A percentile compares a stretch with the other conserved stretches of the same genome.
These are phyloP conservation scores for Bubalus kerabau DNA, from an alignment of 2,113 vertebrate species.

Conservation along the genomic window DNA sequence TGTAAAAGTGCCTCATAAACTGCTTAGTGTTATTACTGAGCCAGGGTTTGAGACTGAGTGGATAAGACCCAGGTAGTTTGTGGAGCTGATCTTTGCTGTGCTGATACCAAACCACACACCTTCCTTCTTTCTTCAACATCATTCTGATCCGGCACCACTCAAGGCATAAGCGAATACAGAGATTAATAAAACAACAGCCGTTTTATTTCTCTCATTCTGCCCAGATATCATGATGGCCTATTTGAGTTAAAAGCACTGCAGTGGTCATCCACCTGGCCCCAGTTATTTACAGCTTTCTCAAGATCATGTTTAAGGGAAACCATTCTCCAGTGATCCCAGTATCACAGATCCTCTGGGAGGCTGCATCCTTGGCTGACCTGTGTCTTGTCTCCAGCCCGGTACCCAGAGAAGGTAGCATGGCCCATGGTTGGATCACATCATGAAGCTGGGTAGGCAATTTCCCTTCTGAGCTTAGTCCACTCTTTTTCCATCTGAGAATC, in stretches of 20 bases:
- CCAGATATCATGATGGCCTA: background rate
- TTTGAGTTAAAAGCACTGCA: background rate
- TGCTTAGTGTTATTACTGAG: background rate
- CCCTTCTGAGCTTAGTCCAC: background rate
- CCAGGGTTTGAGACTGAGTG: background rate
- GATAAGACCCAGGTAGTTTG: background rate
- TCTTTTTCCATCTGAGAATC: background rate
- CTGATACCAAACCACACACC: background rate
- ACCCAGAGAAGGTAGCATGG: background rate
- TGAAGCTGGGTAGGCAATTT: background rate
- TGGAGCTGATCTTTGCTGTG: background rate
- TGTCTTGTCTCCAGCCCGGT: background rate
- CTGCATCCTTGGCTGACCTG: background rate
- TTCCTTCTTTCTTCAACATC: background rate
- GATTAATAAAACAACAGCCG: background rate
- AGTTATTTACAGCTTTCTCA: background rate
- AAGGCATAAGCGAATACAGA: background rate
- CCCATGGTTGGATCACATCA: rapidly evolving
- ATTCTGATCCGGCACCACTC: background rate
- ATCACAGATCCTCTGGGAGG: too few relatives aligned
- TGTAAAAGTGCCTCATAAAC: background rate
- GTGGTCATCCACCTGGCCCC: background rate
- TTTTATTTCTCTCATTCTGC: background rate
- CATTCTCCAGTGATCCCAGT: background rate
- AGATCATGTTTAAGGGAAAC: background rate